A percentile compares a stretch with the other conserved stretches of the same genome.
Evolutionary conservation across 2,797 vertebrate genomes (phyloP).

Genomic region (Todus mexicanus): DNA sequence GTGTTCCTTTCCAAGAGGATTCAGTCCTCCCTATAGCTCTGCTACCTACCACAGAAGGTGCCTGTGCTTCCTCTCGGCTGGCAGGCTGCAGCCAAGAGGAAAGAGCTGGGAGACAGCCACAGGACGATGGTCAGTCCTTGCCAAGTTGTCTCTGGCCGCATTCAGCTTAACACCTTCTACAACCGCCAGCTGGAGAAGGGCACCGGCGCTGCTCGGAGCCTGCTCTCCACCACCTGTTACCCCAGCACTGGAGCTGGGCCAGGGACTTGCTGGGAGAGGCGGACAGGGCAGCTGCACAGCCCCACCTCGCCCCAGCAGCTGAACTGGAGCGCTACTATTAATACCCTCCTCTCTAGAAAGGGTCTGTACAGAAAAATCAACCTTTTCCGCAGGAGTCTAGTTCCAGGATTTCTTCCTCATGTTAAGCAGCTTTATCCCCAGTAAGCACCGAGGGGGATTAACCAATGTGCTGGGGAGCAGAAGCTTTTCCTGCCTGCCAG

Average conservation of each 20-base stretch:
- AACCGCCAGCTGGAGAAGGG: background rate
- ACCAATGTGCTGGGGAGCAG: background rate
- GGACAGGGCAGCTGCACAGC: background rate
- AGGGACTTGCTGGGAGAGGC: background rate
- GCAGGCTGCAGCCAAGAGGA: background rate
- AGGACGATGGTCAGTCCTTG: background rate
- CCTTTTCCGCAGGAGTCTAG: slow-evolving; percentile 10
- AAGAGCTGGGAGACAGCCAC: background rate
- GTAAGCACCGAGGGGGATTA: slow-evolving; percentile 48
- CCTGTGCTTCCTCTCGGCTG: accelerated
- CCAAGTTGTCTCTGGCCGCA: background rate
- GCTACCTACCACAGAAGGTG: accelerated
- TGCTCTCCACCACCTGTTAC: background rate
- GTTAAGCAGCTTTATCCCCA: slow-evolving; percentile 55
- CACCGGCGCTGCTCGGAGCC: accelerated
- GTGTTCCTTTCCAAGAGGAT: background rate
- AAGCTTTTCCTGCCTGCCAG: slow-evolving; percentile 19
- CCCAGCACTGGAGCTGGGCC: background rate
- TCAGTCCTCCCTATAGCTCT: background rate
- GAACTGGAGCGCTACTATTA: background rate
- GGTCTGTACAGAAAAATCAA: slow-evolving; percentile 9
- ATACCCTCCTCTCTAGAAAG: background rate
- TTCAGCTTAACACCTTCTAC: background rate
- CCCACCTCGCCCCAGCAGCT: background rate
- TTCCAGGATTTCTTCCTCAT: slow-evolving; percentile 28